A percentile compares a stretch with the other conserved stretches of the same genome.
Evolutionary conservation across 2,888 invertebrate species (phyloP).

Genomic region (Beris chalybata): DNA sequence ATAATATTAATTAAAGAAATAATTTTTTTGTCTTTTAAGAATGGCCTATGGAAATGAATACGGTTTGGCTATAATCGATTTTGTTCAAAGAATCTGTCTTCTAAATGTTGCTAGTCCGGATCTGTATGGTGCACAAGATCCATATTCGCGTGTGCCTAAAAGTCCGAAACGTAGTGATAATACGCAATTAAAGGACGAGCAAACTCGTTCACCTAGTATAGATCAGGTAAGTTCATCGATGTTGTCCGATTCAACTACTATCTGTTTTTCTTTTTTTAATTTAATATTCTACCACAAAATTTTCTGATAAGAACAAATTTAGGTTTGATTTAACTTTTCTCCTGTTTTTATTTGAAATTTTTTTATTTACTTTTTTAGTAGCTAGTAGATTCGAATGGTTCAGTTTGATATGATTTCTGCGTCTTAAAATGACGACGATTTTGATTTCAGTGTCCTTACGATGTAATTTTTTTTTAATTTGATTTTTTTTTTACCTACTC

Average conservation of each 20-base stretch:
- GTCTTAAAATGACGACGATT: not conserved
- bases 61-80: constrained; percentile 93
- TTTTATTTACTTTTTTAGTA: constrained; percentile 25
- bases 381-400: constrained; percentile 25
- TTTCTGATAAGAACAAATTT: not conserved
- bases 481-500: constrained; percentile 8
- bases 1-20: too few species aligned
- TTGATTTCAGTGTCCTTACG: not conserved
- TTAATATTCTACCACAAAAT: constrained; percentile 14
- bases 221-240: constrained; percentile 75
- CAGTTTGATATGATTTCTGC: not conserved
- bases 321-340: constrained; percentile 4
- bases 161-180: constrained; percentile 68
- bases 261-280: not conserved
- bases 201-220: constrained; percentile 81
- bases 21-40: constrained; percentile 60
- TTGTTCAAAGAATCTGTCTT: constrained; percentile 86
- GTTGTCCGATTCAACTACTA: constrained; percentile 9
- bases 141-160: constrained; percentile 78
- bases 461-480: not conserved
- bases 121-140: constrained; percentile 86
- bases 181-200: constrained; percentile 58
- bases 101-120: constrained; percentile 88
- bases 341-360: constrained; percentile 4
- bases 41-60: constrained; percentile 97